Base-by-base conservation (phyloP, 2,113 vertebrate species). In the Meriones unguiculatus region DNA sequence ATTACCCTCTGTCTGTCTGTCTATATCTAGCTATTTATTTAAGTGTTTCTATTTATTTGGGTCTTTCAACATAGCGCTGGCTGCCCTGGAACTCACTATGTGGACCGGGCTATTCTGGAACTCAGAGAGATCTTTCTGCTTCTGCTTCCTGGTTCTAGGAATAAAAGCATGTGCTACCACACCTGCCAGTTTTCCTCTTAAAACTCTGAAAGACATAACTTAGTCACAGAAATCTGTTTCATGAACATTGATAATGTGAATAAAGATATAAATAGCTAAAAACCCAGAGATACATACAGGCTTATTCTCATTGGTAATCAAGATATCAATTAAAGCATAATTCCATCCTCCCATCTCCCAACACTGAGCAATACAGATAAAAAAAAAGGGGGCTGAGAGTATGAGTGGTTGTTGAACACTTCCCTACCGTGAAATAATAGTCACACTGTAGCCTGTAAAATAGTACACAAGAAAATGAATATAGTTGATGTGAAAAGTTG, bases 241-340 rank as follows among this genome's bases (percentile, higher is more conserved):
- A 82, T 81, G 32, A 95, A 81, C n/a, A 76, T 38, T 87, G 67
- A 35, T 32, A 94, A 78, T 88, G n/a, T 69, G 46, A 46, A 46
- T 46, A 94, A 77, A 14, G 72, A 73, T 85, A 84, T 46, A 87
- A 54, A 13, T 41, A 70, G 22, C 30, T 14, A 64, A 82, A 69
- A 93, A 93, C 41, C 8, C 38, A 46, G 64, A 38, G 38, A 64
- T 57, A 95, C 62, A 54, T 57, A 95, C 52, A 89, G 80, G 50
- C 93, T 95, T 85, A 84, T 90, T 96, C 28, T 95, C 20, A 57
- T 62, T 95, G 89, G 72, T 89, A 91, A 84, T 87, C 24, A 59
- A 82, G n/a, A 62, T 59, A 62, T 76, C 54, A 62, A 38, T 7
- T 62, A 62, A 82, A 13, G 54, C 18, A n/a, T 81, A 81, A 57